Base-by-base conservation (phyloP, 2,888 invertebrate genomes). In the Hypomecis atomaria region DNA sequence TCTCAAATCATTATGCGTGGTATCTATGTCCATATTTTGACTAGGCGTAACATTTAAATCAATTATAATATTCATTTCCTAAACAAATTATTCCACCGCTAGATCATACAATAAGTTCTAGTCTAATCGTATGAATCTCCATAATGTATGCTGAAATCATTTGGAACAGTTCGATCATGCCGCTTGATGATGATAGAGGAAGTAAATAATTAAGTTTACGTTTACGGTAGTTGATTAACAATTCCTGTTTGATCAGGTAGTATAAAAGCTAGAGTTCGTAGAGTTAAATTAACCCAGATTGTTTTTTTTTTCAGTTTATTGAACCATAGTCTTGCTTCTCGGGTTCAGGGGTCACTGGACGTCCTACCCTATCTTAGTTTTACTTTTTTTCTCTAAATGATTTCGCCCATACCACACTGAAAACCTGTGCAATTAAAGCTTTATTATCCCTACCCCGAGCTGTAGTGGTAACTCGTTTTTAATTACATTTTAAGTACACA, bases 401-500 rank as follows among this genome's bases (percentile, higher is more conserved):
- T 79, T 82, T 81, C 69, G 72, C 78, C 72, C 70, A 67, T 69
- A 67, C 71, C 67, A 69, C 68, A 71, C 73, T 73, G 75, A 77
- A 73, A 79, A 83, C 82, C 79, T 75, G 82, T 78, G 79, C 81
- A 84, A 86, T 86, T 85, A 84, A 84, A 82, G 74, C 82, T 84
- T 86, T 84, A 86, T 78, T 86, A 84, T 82, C 78, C 81, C 73
- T 79, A 78, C 79, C 78, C 77, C 65, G 75, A 72, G 66, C 72
- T 73, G 74, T 74, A 74, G 78, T 78, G 76, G 79, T 83, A 88
- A 88, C 88, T 84, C 60, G 87, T 86, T 88, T 86, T 86, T 85
- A 88, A 87, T 87, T 86, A 83, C 82, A 78, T 83, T 87, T 86
- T 84, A 85, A 86, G 80, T 80, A 81, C 78, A 75, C 75, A 76